Conservation (phyloP, 2,797 vertebrate genomes). For the Huso huso region DNA sequence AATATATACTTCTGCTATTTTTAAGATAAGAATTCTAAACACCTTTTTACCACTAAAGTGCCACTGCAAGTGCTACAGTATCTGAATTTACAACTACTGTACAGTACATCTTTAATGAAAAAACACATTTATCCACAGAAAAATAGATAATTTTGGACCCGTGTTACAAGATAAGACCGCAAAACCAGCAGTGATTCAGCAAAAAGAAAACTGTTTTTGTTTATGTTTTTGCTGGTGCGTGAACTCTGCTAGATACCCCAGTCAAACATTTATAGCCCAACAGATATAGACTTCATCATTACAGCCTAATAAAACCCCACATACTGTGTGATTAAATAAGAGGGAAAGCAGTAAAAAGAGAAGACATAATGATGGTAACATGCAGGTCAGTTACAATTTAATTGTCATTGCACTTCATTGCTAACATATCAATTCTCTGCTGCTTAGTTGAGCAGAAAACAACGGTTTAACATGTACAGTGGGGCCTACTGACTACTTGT, state of each 20-base stretch:
- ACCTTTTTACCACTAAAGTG: too few relatives aligned
- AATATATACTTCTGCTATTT: too few relatives aligned
- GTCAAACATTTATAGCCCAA: conserved; percentile 77
- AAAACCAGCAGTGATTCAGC: conserved; percentile 60
- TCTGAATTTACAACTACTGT: too few relatives aligned
- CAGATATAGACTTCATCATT: conserved; percentile 82
- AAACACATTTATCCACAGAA: too few relatives aligned
- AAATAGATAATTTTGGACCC: too few relatives aligned
- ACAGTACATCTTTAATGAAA: too few relatives aligned
- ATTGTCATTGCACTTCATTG: conserved; percentile 91
- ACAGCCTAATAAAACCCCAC: conserved; percentile 76
- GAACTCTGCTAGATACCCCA: conserved; percentile 67
- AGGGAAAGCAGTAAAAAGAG: conserved; percentile 81
- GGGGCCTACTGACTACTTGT: conserved; percentile 49
- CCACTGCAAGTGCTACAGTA: too few relatives aligned
- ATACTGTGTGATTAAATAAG: conserved; percentile 88
- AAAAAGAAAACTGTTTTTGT: conserved; percentile 43
- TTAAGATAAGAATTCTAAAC: too few relatives aligned
- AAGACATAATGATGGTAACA: conserved; percentile 83
- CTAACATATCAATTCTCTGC: conserved; percentile 82
- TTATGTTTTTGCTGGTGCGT: conserved; percentile 54
- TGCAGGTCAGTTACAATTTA: conserved; percentile 96
- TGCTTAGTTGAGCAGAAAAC: conserved; percentile 89
- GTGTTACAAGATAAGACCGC: too few relatives aligned
- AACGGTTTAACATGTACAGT: conserved; percentile 63